Evolutionary conservation across 2,888 invertebrate genomes (phyloP), one percentile per base, ranked within the genome.

Genomic region (Tachystola acroxantha): DNA sequence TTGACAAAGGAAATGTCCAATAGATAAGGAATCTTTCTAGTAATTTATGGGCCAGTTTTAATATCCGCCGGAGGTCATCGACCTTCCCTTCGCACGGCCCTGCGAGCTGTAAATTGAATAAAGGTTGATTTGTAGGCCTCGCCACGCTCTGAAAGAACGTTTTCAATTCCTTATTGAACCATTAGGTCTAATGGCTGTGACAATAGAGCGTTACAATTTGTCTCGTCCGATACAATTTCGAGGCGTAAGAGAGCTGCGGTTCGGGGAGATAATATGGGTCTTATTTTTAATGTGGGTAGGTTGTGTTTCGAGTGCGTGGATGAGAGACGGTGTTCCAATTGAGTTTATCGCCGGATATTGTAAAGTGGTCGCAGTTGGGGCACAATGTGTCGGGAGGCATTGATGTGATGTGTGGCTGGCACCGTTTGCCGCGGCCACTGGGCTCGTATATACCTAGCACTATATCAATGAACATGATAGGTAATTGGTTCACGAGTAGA

Each of bases 181-280:
- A 81, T 84, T 82, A 82, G 57, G 61, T 70, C 62, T 82, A 82
- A 82, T 79, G 63, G 75, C 67, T 66, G 65, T 71, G 73, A 84
- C 82, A 82, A 85, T 82, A 77, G 82, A 68, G 67, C 71, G 75
- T 81, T 74, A 81, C 79, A 79, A 81, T 82, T 80, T 80, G 79
- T 78, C 75, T 75, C 72, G 64, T 56, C 63, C 46, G 45, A 45
- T 51, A 46, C 52, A 40, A 45, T 41, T 38, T 46, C 7, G 48
- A 38, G 55, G 42, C 60, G 35, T 44, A 67, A 62, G 50, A 43
- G 45, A 36, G 40, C 28, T 10, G 31, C 40, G 42, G 29, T 37
- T 37, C 34, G 37, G 35, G 46, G 53, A 65, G 54, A 64, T 58
- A 70, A 67, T 61, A 39, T 77, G 39, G 40, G 39, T 64, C 70